Percentiles rank a stretch among this genome's conserved stretches.
phyloP scores from a whole-genome alignment of 2,797 vertebrate genomes.

The Scyliorhinus canicula region DNA sequence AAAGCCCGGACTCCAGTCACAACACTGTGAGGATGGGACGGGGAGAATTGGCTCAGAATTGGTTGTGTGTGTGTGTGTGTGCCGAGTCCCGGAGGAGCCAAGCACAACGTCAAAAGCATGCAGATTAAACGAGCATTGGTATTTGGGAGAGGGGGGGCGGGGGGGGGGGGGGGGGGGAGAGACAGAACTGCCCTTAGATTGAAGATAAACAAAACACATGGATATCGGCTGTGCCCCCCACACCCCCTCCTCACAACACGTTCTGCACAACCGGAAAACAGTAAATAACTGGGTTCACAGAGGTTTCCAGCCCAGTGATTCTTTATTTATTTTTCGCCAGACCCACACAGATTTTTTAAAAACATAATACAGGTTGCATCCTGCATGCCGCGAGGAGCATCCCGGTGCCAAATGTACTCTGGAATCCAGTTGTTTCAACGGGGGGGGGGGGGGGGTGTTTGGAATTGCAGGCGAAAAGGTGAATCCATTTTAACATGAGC shows the following conservation, averaged over 20 bases:
- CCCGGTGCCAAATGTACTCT: constrained; percentile 6
- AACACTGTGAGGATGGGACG: constrained; percentile 74
- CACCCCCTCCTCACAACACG: neutral
- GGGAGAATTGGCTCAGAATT: constrained; percentile 70
- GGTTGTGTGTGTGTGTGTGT: constrained; percentile 51
- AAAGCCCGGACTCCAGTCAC: constrained; percentile 64
- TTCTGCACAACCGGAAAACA: neutral
- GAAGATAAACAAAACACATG: constrained; percentile 5
- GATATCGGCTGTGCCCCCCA: neutral
- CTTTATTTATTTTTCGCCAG: neutral
- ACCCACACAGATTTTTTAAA: too few species aligned
- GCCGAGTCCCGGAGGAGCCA: constrained; percentile 43
- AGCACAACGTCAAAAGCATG: constrained; percentile 63
- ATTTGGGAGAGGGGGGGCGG: constrained; percentile 52
- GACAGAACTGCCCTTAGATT: neutral
- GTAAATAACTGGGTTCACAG: neutral
- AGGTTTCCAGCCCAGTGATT: neutral
- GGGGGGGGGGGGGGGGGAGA: too few species aligned
- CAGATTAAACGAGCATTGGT: constrained; percentile 59
- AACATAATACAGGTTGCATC: too few species aligned
- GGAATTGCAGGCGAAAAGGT: neutral
- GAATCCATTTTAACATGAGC: neutral
- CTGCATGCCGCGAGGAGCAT: neutral
- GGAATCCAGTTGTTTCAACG: neutral
- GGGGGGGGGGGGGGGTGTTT: neutral